Conservation (phyloP, 37 sponge, comb jelly and placozoan species). For the Haliclona indistincta region DNA sequence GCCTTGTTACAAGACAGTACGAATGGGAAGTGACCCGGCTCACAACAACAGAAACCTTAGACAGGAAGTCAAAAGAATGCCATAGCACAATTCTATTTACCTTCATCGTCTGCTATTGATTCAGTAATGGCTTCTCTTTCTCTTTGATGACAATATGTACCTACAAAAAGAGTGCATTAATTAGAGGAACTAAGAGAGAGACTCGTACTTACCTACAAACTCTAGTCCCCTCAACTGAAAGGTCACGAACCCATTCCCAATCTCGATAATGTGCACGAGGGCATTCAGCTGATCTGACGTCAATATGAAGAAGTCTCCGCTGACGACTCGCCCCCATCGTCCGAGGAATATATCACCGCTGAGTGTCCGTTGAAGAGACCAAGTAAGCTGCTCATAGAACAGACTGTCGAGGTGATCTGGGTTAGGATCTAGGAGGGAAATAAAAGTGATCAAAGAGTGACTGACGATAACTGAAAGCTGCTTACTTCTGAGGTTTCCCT, state of each 20-base stretch:
- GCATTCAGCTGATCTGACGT: slow-evolving; percentile 90
- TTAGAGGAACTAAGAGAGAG: not conserved
- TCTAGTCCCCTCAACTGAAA: slow-evolving; percentile 96
- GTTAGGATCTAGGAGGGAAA: slow-evolving; percentile 45
- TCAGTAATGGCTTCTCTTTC: slow-evolving; percentile 97
- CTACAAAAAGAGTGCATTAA: slow-evolving; percentile 30
- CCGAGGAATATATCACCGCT: slow-evolving; percentile 93
- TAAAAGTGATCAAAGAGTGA: not conserved
- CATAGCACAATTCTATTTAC: slow-evolving; percentile 20
- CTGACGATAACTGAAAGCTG: too few species aligned
- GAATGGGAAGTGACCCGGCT: slow-evolving; percentile 74
- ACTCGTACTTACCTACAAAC: slow-evolving; percentile 71
- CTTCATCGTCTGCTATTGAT: slow-evolving; percentile 69
- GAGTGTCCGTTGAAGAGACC: slow-evolving; percentile 87
- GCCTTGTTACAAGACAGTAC: slow-evolving; percentile 87
- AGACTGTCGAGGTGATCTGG: slow-evolving; percentile 87
- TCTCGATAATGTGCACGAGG: slow-evolving; percentile 94
- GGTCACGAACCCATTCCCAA: slow-evolving; percentile 96
- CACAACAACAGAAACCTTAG: slow-evolving; percentile 69
- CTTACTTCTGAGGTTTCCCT: slow-evolving; percentile 67
- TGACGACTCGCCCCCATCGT: slow-evolving; percentile 87
- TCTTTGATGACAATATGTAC: slow-evolving; percentile 93
- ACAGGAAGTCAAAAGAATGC: slow-evolving; percentile 23
- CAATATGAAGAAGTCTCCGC: slow-evolving; percentile 95
- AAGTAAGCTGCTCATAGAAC: slow-evolving; percentile 96